Evolutionary conservation across 2,888 invertebrate genomes (phyloP).

Genomic region (Stegana nigrithorax): DNA sequence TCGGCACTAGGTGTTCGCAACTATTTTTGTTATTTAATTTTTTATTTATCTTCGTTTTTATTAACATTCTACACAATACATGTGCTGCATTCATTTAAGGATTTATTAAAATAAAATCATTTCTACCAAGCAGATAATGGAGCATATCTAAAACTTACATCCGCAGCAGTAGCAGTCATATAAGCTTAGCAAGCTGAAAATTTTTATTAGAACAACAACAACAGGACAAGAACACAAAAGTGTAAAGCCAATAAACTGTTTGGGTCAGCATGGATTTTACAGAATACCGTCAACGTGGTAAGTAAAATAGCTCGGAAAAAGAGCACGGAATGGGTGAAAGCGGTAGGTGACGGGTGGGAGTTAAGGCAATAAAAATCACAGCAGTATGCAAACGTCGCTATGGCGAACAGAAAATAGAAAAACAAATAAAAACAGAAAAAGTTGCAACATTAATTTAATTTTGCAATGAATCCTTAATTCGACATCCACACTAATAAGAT

Average conservation of each 20-base stretch:
- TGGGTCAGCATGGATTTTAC: conserved; percentile 69
- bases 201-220: background rate
- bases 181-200: background rate
- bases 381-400: conserved; percentile 42
- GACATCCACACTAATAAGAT: conserved; percentile 24
- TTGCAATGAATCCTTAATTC: conserved; percentile 8
- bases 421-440: conserved; percentile 18
- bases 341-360: background rate
- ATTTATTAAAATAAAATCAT: no score
- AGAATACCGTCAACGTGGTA: conserved; percentile 71
- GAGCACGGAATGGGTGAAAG: background rate
- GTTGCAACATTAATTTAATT: conserved; percentile 26
- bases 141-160: conserved; percentile 25
- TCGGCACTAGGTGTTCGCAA: background rate
- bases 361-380: conserved; percentile 49
- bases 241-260: background rate
- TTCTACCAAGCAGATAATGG: conserved; percentile 31
- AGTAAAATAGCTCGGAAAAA: conserved; percentile 44
- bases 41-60: background rate
- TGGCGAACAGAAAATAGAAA: no score
- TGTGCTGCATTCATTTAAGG: no score
- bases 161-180: no score
- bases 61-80: no score
- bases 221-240: no score
- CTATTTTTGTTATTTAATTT: background rate